Evolutionary conservation across 2,113 vertebrate genomes (phyloP).

Genomic region (Hemibagrus wyckioides): DNA sequence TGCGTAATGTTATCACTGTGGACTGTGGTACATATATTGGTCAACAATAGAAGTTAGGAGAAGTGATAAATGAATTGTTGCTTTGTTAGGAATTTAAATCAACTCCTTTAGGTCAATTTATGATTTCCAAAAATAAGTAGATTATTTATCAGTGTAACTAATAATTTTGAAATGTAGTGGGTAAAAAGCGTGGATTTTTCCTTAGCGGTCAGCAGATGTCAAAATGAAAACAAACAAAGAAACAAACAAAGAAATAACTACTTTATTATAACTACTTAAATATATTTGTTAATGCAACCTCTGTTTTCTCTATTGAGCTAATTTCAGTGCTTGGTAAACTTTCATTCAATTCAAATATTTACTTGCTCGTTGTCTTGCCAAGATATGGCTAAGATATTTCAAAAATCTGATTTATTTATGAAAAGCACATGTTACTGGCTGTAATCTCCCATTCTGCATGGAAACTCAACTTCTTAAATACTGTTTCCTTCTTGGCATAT

Average conservation of each 20-base stretch:
- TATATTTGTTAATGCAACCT: neutral
- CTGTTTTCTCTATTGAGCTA: neutral
- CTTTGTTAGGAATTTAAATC: neutral
- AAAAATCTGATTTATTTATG: neutral
- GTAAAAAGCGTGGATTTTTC: neutral
- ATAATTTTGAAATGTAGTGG: neutral
- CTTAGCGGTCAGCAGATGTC: neutral
- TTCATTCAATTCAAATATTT: neutral
- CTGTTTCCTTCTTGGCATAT: neutral
- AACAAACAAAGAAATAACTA: neutral
- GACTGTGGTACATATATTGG: neutral
- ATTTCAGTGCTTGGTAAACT: neutral
- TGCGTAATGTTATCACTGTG: neutral
- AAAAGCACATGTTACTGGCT: neutral
- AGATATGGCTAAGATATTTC: neutral
- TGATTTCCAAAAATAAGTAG: neutral
- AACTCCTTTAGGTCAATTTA: neutral
- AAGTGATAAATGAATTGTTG: neutral
- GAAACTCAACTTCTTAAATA: neutral
- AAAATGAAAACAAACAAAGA: neutral
- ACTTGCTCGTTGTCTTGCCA: neutral
- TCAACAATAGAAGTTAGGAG: neutral
- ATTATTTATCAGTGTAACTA: neutral
- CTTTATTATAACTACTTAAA: too few relatives aligned
- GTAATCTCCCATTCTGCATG: conserved; percentile 1